Base-by-base conservation (phyloP, 2,797 vertebrate genomes). In the Gila robusta region DNA sequence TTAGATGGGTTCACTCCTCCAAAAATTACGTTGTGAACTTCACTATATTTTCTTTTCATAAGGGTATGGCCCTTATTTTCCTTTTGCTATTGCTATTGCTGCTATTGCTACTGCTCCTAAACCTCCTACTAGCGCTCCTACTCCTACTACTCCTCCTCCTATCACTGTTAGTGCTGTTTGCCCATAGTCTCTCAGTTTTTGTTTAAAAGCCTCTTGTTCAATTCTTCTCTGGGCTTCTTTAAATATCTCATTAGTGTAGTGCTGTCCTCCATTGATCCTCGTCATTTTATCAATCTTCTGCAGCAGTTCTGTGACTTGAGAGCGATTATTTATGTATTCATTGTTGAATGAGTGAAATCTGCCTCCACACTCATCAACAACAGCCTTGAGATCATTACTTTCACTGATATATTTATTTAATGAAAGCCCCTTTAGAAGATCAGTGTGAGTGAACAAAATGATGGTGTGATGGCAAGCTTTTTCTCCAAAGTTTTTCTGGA, bases 141-240 rank as follows among this genome's bases (percentile, higher is more conserved):
- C 37, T 37, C 0, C 37, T 6, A 37, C 37, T 37, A 37, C 35
- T 5, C 35, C 35, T 4, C 35, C 35, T 35, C 37, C 37, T 6
- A 6, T 37, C 5, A 6, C 23, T 26, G 6, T 4, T 47, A 73
- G 41, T 47, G 41, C 12, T 26, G 0, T 28, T 28, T 1, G 4
- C 8, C 6, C n/a, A 10, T 17, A 28, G 2, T 2, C 6, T 47
- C 1, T 28, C 8, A 0, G 0, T 17, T 1, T 47, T 47, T 47
- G 37, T 37, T 37, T 37, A 5, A 5, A 37, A 37, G 37, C 37
- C 37, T 37, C 5, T 37, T 6, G 8, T 28, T 72, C 1, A 47
- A 17, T 26, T 16, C 26, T 2, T 2, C 26, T 1, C 70, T 72
- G 12, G 41, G 70, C 70, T 26, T 72, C 47, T 73, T 2, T 5